Evolutionary conservation across 1,140 invertebrate species (phyloP), one percentile per base, ranked within the genome.

Genomic region (Drosophila cardini): DNA sequence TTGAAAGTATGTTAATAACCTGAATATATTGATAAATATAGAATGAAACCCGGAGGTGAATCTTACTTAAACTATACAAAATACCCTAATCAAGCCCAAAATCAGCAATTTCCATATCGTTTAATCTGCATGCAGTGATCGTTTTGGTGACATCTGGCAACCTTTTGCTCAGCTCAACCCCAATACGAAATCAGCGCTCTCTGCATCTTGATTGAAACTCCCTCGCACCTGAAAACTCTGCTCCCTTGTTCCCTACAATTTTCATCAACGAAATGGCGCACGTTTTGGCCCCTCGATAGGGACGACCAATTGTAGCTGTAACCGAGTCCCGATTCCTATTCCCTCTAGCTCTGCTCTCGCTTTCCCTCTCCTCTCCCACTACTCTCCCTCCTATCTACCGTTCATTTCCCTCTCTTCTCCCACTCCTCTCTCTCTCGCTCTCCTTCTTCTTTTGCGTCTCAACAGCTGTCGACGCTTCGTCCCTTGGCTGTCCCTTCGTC

Each of bases 391-490:
- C 38, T 4, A 11, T 48, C 32, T 34, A n/a, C n/a, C n/a, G n/a
- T 61, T 16, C 32, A 1, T 26, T 48, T 2, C 11, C 18, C 32
- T 15, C 3, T 18, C 21, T 4, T 46, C 8, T 21, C 16, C 2
- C 6, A n/a, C n/a, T n/a, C n/a, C n/a, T n/a, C n/a, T n/a, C n/a
- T n/a, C n/a, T n/a, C n/a, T n/a, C n/a, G n/a, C 21, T 26, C 5
- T 3, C 21, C 21, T 26, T 26, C 8, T 26, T 13, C 26, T 30
- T 30, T 16, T 21, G 18, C 32, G 30, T 32, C 32, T 4, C 48
- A 50, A 30, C 53, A 64, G 69, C 69, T 72, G 69, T 65, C 53
- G 50, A 21, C 42, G 69, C 52, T 55, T 38, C 52, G 58, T 63
- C 32, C 50, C 40, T 64, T 60, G 36, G 32, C 18, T 36, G 32